These are phyloP conservation scores for Lepidothrix coronata DNA, from an alignment of 2,113 vertebrate genomes.

Conservation along the genomic window DNA sequence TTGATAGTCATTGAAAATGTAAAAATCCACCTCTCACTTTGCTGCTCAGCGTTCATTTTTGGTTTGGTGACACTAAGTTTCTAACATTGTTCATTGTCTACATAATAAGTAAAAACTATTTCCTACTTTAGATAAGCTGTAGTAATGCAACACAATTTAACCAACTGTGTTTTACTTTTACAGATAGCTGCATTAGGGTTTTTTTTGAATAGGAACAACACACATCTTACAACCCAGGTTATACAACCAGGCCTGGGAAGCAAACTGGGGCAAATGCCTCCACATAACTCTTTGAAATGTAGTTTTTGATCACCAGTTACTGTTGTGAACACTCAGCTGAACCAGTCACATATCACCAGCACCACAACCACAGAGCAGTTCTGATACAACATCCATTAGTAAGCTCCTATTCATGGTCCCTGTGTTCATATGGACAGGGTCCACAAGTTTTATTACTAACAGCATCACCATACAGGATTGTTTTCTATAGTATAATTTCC, in stretches of 20 bases:
- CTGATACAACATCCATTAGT: not conserved
- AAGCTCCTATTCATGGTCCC: not conserved
- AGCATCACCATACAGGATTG: not conserved
- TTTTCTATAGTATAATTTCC: not conserved
- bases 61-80: not conserved
- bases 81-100: not conserved
- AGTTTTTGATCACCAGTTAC: not conserved
- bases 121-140: not conserved
- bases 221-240: not conserved
- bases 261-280: not conserved
- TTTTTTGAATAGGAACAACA: not conserved
- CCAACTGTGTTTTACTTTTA: not conserved
- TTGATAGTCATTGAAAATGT: not conserved
- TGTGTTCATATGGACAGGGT: accelerated
- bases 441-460: not conserved
- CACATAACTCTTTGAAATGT: not conserved
- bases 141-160: not conserved
- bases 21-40: not conserved
- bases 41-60: not conserved
- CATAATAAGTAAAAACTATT: not conserved
- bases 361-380: not conserved
- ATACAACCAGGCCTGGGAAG: not conserved
- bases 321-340: accelerated
- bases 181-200: not conserved
- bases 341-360: not conserved